These are phyloP conservation scores for Poeciliopsis retropinna DNA, from an alignment of 2,113 vertebrate genomes.

Conservation along the genomic window DNA sequence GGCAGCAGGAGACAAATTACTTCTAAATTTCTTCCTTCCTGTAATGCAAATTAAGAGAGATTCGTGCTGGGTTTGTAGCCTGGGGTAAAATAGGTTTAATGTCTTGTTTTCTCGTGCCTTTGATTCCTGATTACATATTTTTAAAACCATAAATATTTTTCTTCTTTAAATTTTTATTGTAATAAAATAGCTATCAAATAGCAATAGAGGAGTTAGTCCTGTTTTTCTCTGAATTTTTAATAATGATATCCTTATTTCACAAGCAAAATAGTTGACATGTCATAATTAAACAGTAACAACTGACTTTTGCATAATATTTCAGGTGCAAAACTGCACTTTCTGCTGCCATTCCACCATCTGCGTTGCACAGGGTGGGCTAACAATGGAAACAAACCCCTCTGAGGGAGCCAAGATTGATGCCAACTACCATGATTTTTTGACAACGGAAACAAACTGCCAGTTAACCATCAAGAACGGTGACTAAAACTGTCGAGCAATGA, in stretches of 20 bases:
- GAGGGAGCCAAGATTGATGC: constrained; percentile 49
- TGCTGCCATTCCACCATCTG: constrained; percentile 31
- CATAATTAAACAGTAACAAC: not conserved
- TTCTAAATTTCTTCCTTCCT: constrained; percentile 17
- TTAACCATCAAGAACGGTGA: constrained; percentile 55
- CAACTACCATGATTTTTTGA: constrained; percentile 47
- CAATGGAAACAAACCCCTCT: constrained; percentile 20
- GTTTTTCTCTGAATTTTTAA: not conserved
- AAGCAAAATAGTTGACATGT: not conserved
- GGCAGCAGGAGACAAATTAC: constrained; percentile 47
- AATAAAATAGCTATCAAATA: not conserved
- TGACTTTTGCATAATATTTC: constrained; percentile 6
- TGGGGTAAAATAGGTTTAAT: not conserved
- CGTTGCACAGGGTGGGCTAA: constrained; percentile 35
- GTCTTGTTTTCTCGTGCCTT: not conserved
- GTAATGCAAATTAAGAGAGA: constrained; percentile 20
- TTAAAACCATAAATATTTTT: not conserved
- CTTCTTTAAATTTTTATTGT: not conserved
- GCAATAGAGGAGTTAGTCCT: not conserved
- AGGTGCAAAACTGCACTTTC: constrained; percentile 26
- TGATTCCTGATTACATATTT: not conserved
- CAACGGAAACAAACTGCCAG: constrained; percentile 57
- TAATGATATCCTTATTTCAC: not conserved
- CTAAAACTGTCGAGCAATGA: constrained; percentile 49
- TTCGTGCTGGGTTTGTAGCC: not conserved